A percentile compares a stretch with the other conserved stretches of the same genome.
These are phyloP conservation scores for Proales similis DNA, from an alignment of 1,140 invertebrate species.

Conservation along the genomic window DNA sequence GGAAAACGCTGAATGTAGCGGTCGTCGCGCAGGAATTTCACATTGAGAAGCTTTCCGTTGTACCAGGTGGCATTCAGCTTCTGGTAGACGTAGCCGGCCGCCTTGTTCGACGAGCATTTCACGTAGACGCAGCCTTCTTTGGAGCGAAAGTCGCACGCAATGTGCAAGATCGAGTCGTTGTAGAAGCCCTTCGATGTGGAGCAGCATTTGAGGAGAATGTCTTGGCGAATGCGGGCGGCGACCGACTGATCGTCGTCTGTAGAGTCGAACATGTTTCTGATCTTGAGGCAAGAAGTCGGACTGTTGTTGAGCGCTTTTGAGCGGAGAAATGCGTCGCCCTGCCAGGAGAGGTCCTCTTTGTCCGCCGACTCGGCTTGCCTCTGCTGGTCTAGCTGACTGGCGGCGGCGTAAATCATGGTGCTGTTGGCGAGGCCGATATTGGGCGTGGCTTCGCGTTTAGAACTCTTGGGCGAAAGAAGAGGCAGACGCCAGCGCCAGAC, in stretches of 20 bases:
- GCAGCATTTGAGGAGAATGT: slow-evolving; percentile 33
- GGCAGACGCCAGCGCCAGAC: slow-evolving; percentile 35
- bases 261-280: slow-evolving; percentile 22
- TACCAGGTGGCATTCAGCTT: slow-evolving; percentile 31
- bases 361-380: too few relatives aligned
- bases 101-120: slow-evolving; percentile 21
- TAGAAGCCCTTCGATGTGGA: not conserved
- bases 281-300: slow-evolving; percentile 27
- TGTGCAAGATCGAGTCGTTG: slow-evolving; percentile 31
- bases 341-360: slow-evolving; percentile 25
- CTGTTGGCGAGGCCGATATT: slow-evolving; percentile 34
- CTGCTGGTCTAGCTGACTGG: not conserved
- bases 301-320: slow-evolving; percentile 16
- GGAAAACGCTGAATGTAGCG: slow-evolving; percentile 35
- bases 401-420: slow-evolving; percentile 14
- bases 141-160: slow-evolving; percentile 17
- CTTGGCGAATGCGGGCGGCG: not conserved
- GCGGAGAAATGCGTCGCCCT: slow-evolving; percentile 26
- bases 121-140: slow-evolving; percentile 37
- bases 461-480: not conserved
- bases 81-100: slow-evolving; percentile 32
- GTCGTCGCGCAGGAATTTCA: slow-evolving; percentile 35
- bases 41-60: slow-evolving; percentile 28
- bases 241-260: not conserved
- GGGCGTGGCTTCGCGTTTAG: not conserved